Evolutionary conservation across 2,888 invertebrate genomes (phyloP), one percentile per base, ranked within the genome.

Genomic region (Coenonympha arcania): DNA sequence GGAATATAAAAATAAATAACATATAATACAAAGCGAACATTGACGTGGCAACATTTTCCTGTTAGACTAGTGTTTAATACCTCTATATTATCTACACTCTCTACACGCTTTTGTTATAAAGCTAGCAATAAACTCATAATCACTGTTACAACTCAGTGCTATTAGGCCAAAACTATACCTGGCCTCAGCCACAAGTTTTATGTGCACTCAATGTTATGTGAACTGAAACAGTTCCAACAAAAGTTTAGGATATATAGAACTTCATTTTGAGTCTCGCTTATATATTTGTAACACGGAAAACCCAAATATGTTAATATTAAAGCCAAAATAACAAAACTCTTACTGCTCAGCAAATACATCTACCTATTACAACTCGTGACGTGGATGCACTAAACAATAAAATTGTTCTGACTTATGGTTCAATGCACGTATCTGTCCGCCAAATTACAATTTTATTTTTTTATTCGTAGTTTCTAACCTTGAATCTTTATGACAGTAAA

Each of bases 11-110:
- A 82, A 82, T 82, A 82, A 81, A 81, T 82, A 82, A 80, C 81
- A 72, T 81, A 83, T 81, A 75, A 73, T 83, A 84, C 80, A 84
- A 82, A 83, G 81, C 80, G 78, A 79, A 82, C 75, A 79, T 79
- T 75, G 81, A 79, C 78, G 83, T 79, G 83, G 83, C 84, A 83
- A 82, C 79, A 80, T 77, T 78, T 82, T 79, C 74, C 75, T 76
- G 80, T 79, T 74, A 79, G 85, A 85, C 85, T 85, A 85, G 85
- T 77, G 69, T 70, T 79, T 79, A 76, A 75, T 78, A 80, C 78
- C 76, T 76, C 79, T 77, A 77, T 79, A 76, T 76, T 80, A 76
- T 77, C 80, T 79, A 80, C 72, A 76, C 64, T 65, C 71, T 67
- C 57, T 73, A 73, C 68, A 61, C 63, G 58, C 54, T 44, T 51